These are phyloP conservation scores for Petrocephalus schoutedeni DNA, from an alignment of 2,797 vertebrate species.

Conservation along the genomic window DNA sequence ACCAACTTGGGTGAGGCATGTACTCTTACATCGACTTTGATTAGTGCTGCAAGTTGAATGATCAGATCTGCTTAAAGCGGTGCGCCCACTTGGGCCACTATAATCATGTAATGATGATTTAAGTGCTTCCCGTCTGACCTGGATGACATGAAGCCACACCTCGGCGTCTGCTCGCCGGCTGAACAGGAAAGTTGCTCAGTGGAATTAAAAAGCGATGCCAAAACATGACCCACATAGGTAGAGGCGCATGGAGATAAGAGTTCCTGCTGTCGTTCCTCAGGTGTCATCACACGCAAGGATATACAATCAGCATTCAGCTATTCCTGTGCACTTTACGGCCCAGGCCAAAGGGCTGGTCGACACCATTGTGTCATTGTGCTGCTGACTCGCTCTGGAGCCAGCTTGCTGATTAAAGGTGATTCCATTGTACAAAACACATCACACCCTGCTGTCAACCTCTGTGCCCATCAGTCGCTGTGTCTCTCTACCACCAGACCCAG, in stretches of 20 bases:
- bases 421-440: neutral
- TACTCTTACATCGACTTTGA: neutral
- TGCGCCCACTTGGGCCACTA: neutral
- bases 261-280: neutral
- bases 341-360: neutral
- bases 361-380: no score
- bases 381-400: no score
- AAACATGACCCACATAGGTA: neutral
- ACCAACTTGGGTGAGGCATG: neutral
- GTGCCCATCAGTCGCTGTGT: neutral
- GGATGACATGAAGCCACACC: neutral
- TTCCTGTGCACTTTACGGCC: neutral
- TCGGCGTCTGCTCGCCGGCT: no score
- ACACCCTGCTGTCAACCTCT: neutral
- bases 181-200: no score
- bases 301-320: neutral
- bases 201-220: neutral
- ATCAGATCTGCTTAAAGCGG: neutral
- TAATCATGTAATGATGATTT: neutral
- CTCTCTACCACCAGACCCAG: neutral
- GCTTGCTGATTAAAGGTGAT: neutral
- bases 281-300: neutral
- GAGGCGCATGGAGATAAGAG: neutral
- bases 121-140: neutral
- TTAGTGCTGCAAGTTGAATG: neutral